Conservation (phyloP, 2,797 vertebrate genomes). For the Hippocampus kuda region DNA sequence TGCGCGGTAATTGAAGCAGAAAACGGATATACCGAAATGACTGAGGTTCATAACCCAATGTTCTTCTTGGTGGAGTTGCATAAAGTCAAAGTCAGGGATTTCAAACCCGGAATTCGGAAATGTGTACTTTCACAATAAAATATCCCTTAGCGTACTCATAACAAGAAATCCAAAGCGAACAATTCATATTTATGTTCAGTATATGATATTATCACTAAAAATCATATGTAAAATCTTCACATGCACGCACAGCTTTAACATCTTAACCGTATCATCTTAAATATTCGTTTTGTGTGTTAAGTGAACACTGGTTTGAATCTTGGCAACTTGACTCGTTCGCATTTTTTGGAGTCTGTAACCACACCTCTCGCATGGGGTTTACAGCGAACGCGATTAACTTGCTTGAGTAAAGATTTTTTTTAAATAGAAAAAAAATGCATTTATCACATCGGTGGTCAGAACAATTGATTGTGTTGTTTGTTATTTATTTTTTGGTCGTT, state of each 20-base stretch:
- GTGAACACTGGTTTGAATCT: too few relatives aligned
- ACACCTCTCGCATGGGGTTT: not conserved
- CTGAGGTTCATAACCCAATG: constrained; percentile 26
- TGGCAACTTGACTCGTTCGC: not conserved
- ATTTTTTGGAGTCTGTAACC: not conserved
- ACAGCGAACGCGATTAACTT: not conserved
- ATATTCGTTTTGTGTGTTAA: not conserved
- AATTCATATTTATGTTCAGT: not conserved
- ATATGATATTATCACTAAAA: too few relatives aligned
- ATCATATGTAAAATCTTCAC: not conserved
- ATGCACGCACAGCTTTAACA: not conserved
- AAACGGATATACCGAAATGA: constrained; percentile 34
- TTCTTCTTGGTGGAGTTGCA: not conserved
- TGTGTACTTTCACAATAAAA: constrained; percentile 33
- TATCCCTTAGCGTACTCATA: not conserved
- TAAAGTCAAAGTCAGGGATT: constrained; percentile 1
- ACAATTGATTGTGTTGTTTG: too few relatives aligned
- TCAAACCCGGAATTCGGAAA: not conserved
- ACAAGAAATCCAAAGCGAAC: not conserved
- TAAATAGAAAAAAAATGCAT: not conserved
- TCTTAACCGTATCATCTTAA: not conserved
- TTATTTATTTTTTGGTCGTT: too few relatives aligned
- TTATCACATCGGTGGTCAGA: not conserved
- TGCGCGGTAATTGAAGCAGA: not conserved
- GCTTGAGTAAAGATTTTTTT: not conserved